Conservation (phyloP, 2,797 vertebrate species). For the Harpagifer antarcticus region DNA sequence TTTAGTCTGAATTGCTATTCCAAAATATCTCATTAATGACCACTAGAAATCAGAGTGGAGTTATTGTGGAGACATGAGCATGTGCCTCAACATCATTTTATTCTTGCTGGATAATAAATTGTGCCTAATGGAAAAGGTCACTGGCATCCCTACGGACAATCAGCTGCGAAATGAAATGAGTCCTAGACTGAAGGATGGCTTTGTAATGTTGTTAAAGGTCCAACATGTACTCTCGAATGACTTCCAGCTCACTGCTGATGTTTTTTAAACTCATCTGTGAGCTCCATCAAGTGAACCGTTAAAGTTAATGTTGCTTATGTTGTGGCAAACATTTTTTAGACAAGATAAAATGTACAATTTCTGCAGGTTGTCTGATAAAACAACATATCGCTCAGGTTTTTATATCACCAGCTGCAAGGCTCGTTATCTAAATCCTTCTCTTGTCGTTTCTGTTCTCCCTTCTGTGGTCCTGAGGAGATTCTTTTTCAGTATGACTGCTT, state of each 20-base stretch:
- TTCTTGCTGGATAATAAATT: slow-evolving; percentile 22
- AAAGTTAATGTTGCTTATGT: slow-evolving; percentile 18
- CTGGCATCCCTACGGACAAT: slow-evolving; percentile 6
- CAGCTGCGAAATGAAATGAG: slow-evolving; percentile 24
- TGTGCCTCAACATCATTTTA: slow-evolving; percentile 20
- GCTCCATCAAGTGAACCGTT: background rate
- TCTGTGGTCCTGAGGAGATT: slow-evolving; percentile 24
- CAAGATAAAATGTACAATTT: background rate
- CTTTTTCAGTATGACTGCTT: slow-evolving; percentile 42
- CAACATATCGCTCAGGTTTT: background rate
- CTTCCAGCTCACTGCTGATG: background rate
- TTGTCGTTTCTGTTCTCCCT: slow-evolving; percentile 2
- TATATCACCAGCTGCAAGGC: slow-evolving; percentile 23
- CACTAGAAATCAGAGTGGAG: slow-evolving; percentile 8
- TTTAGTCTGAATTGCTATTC: slow-evolving; percentile 12
- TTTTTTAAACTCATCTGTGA: background rate
- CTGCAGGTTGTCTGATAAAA: background rate
- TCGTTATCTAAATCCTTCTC: slow-evolving; percentile 7
- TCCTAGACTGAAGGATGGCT: background rate
- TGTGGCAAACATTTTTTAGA: slow-evolving; percentile 6
- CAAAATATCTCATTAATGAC: slow-evolving; percentile 19
- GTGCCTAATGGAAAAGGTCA: background rate
- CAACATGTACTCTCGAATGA: slow-evolving; percentile 7
- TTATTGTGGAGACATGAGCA: slow-evolving; percentile 19
- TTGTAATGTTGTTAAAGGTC: slow-evolving; percentile 7